Base-by-base conservation (phyloP, 2,797 vertebrate species). In the Rhodeus uyekii region DNA sequence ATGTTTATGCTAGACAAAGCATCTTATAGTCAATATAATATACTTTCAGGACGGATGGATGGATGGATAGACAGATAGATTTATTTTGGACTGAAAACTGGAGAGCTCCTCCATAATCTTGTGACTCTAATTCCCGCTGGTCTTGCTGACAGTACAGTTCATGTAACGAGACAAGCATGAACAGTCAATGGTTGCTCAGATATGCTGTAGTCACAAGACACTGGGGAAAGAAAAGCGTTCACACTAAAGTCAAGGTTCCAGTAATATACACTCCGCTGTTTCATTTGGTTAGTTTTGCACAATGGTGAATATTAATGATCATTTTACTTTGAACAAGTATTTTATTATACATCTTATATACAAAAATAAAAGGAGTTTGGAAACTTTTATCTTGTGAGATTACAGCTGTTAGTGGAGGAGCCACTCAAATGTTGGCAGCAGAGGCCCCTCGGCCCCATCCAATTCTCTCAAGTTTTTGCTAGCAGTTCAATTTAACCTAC, bases 121-220 rank as follows among this genome's bases (percentile, higher is more conserved):
- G 91, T 92, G 92, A 93, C 88, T 91, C 89, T 88, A 84, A 92
- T 91, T 89, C 80, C 61, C 29, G 38, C 44, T 84, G 81, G 80
- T 82, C 68, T 85, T 69, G 84, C 77, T 86, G 76, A 88, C 80
- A 77, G 14, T 69, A 69, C 53, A 46, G 61, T 78, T 67, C 42
- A 74, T 14, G 76, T 68, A 78, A 71, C 42, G 16, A 81, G 53
- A 80, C 27, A 38, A 86, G 85, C 87, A 75, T 87, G 76, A 90
- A 87, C 84, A 87, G 85, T 85, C 76, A 85, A 87, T 88, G 89
- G 87, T 27, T 87, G 72, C 86, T 86, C 83, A 90, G 84, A 86
- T 81, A 87, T 64, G 85, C 80, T 83, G 60, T 64, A 75, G 92
- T 92, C 91, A 93, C 91, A 90, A 89, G 91, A 91, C 88, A 61